These are phyloP conservation scores for Cactoblastis cactorum DNA, from an alignment of 2,888 invertebrate species.

Conservation along the genomic window DNA sequence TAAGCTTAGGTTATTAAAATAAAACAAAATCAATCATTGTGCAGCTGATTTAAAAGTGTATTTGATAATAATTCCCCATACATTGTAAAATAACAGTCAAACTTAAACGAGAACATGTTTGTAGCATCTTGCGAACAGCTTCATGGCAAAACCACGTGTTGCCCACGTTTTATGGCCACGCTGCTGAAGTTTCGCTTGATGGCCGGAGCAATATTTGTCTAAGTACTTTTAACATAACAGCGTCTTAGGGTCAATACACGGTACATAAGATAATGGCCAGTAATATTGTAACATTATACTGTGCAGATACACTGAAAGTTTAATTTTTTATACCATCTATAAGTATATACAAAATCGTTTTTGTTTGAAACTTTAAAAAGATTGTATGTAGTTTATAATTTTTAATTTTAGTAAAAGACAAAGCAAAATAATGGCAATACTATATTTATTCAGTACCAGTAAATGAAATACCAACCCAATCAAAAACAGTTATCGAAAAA, in stretches of 20 bases:
- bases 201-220: slow-evolving; percentile 29
- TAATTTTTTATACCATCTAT: not conserved
- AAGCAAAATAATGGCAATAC: too few species aligned
- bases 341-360: not conserved
- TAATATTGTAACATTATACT: not conserved
- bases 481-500: too few species aligned
- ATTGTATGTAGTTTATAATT: too few species aligned
- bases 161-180: slow-evolving; percentile 14
- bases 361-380: not conserved
- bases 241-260: slow-evolving; percentile 10
- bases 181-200: slow-evolving; percentile 10
- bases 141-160: slow-evolving; percentile 23
- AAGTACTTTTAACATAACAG: slow-evolving; percentile 30
- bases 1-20: not conserved
- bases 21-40: too few species aligned
- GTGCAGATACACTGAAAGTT: not conserved
- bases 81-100: not conserved
- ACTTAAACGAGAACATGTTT: slow-evolving; percentile 13
- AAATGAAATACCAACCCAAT: too few species aligned
- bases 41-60: too few species aligned
- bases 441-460: too few species aligned
- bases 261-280: not conserved
- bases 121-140: slow-evolving; percentile 20
- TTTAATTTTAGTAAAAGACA: too few species aligned
- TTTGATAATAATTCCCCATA: not conserved